Evolutionary conservation across 2,888 invertebrate species (phyloP).

Genomic region (Buathra laborator): DNA sequence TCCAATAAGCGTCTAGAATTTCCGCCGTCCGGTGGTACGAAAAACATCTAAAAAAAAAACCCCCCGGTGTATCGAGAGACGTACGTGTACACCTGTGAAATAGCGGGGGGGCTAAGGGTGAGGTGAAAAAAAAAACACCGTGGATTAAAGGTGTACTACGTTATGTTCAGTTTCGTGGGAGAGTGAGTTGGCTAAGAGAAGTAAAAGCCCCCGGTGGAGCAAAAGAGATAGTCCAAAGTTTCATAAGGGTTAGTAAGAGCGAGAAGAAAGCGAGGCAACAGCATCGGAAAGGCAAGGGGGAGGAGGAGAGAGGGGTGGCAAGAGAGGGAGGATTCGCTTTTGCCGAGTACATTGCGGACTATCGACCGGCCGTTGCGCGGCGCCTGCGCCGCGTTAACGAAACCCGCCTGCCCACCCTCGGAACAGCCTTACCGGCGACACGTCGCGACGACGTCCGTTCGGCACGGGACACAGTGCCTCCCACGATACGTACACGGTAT

Average conservation of each 20-base stretch:
- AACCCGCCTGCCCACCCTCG: conserved; percentile 72
- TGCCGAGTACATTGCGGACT: conserved; percentile 82
- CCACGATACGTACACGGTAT: conserved; percentile 71
- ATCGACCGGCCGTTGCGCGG: conserved; percentile 80
- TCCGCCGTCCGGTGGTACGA: neutral
- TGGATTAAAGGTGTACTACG: conserved; percentile 48
- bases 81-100: neutral
- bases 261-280: conserved; percentile 33
- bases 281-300: conserved; percentile 25
- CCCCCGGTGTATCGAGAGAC: neutral
- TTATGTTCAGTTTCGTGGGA: conserved; percentile 2
- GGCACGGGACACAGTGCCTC: conserved; percentile 71
- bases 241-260: conserved; percentile 20
- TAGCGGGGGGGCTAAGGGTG: neutral
- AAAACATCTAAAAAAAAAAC: too few relatives aligned
- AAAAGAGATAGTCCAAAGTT: neutral
- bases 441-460: conserved; percentile 72
- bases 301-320: conserved; percentile 29
- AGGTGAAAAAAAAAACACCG: conserved; percentile 3
- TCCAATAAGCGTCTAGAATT: neutral
- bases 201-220: neutral
- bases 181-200: neutral
- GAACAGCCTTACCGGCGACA: conserved; percentile 83
- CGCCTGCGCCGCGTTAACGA: conserved; percentile 79
- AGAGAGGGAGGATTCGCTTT: conserved; percentile 66